phyloP scores from a whole-genome alignment of 2,888 invertebrate species.

The Pelosia muscerda region DNA sequence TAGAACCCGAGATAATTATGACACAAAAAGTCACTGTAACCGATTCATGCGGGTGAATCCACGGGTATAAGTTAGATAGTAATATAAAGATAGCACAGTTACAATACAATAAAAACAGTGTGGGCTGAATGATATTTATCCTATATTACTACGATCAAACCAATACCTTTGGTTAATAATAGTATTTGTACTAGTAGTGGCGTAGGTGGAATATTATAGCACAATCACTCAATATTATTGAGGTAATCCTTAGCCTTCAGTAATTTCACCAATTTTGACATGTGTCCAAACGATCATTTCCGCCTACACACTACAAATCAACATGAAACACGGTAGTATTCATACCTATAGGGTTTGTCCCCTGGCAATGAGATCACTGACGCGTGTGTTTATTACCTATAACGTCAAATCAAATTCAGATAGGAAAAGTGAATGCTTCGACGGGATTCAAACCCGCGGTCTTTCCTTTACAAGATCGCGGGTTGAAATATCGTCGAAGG shows the following conservation, averaged over 20 bases:
- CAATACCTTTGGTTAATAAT: background rate
- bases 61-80: too few relatives aligned
- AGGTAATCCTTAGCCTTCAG: background rate
- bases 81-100: background rate
- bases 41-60: too few relatives aligned
- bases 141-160: background rate
- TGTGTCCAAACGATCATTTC: background rate
- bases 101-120: background rate
- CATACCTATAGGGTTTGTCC: too few relatives aligned
- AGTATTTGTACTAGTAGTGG: background rate
- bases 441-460: too few relatives aligned
- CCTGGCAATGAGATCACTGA: too few relatives aligned
- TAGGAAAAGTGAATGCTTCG: too few relatives aligned
- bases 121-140: background rate
- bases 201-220: background rate
- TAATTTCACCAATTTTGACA: background rate
- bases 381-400: too few relatives aligned
- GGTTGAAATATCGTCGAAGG: too few relatives aligned
- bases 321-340: background rate
- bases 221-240: background rate
- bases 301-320: background rate
- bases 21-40: too few relatives aligned
- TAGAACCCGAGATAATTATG: too few relatives aligned
- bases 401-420: too few relatives aligned
- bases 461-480: too few relatives aligned